Conservation (phyloP, 2,113 vertebrate genomes). For the Eclectus roratus region DNA sequence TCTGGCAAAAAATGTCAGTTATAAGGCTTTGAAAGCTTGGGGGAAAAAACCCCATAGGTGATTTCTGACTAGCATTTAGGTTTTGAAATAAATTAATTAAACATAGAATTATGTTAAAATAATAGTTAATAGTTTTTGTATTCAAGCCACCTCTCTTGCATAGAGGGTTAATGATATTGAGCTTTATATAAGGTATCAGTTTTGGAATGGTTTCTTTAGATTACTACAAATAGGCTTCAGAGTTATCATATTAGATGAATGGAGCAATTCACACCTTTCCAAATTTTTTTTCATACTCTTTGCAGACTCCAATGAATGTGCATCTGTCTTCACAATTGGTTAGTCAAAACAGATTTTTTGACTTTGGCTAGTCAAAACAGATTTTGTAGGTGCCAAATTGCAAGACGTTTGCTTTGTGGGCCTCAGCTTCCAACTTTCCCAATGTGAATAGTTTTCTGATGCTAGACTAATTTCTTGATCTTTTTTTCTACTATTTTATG, state of each 20-base stretch:
- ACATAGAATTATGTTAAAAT: not conserved
- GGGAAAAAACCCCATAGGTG: rapidly evolving
- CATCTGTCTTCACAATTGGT: not conserved
- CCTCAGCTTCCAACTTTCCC: not conserved
- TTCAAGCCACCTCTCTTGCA: not conserved
- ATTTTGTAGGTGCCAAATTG: not conserved
- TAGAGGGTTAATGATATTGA: not conserved
- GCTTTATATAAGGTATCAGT: not conserved
- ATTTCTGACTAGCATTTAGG: not conserved
- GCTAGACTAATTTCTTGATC: not conserved
- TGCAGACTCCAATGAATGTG: not conserved
- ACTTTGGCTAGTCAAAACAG: not conserved
- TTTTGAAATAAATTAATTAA: not conserved
- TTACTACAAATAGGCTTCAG: not conserved
- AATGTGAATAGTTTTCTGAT: not conserved
- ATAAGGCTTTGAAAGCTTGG: not conserved
- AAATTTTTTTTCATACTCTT: not conserved
- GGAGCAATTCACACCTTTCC: not conserved
- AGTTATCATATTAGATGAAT: not conserved
- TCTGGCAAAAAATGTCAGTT: not conserved
- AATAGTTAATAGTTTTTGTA: not conserved
- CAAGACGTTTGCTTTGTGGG: not conserved
- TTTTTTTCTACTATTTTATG: not conserved
- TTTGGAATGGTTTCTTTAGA: not conserved
- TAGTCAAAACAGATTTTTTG: not conserved